phyloP scores from a whole-genome alignment of 2,113 vertebrate species.

The Ammospiza nelsoni region DNA sequence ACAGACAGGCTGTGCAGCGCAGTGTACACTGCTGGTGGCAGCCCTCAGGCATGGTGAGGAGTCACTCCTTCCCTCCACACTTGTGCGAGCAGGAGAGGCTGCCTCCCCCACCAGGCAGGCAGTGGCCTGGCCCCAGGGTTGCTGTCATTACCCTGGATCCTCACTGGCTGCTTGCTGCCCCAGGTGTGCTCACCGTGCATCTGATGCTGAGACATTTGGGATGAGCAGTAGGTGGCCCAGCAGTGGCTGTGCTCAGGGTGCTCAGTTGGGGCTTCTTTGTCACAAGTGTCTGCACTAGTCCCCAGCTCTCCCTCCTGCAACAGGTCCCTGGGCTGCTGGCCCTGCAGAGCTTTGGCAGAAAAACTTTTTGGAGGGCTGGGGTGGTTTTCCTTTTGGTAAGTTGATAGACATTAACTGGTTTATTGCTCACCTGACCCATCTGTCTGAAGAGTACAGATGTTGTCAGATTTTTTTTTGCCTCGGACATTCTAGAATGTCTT shows the following conservation, averaged over 20 bases:
- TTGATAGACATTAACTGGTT: neutral
- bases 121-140: neutral
- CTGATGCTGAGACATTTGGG: rapidly evolving
- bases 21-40: rapidly evolving
- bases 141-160: neutral
- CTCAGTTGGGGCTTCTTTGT: neutral
- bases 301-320: neutral
- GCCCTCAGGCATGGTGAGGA: rapidly evolving
- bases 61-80: neutral
- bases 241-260: too few relatives aligned
- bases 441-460: neutral
- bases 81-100: rapidly evolving
- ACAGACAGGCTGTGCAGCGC: neutral
- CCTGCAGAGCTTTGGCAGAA: neutral
- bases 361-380: neutral
- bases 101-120: neutral
- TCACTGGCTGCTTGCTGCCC: neutral
- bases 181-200: neutral
- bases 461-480: neutral
- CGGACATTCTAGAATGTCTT: neutral
- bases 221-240: neutral
- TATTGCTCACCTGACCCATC: neutral
- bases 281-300: rapidly evolving
- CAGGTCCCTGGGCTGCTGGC: neutral
- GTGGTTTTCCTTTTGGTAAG: neutral